Conservation (phyloP, 2,888 invertebrate species). For the Melieria crassipennis region DNA sequence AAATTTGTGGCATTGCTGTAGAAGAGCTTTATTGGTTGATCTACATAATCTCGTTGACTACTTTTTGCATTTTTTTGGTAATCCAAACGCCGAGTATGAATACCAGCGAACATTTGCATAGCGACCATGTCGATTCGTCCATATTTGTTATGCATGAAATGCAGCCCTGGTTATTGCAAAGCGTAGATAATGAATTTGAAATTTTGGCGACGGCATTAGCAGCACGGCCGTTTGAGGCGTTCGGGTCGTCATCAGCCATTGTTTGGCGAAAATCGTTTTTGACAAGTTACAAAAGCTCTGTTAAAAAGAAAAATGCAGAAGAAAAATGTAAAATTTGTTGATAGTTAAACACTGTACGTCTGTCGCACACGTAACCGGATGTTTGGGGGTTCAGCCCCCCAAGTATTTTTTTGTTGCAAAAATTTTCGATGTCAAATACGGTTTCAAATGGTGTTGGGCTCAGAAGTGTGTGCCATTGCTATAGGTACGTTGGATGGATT, state of each 20-base stretch:
- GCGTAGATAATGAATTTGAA: neutral
- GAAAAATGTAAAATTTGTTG: too few species aligned
- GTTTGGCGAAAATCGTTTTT: slow-evolving; percentile 16
- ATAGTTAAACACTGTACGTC: too few species aligned
- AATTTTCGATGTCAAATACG: too few species aligned
- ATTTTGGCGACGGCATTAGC: neutral
- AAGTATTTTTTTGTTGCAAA: too few species aligned
- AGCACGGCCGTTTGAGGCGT: neutral
- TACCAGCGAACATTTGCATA: slow-evolving; percentile 49
- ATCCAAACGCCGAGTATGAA: slow-evolving; percentile 53
- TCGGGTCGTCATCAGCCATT: neutral
- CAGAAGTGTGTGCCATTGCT: too few species aligned
- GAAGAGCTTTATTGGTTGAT: neutral
- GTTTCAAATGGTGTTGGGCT: too few species aligned
- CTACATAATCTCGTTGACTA: slow-evolving; percentile 50
- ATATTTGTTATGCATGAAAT: slow-evolving; percentile 2
- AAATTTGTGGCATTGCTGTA: neutral
- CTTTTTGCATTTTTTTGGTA: slow-evolving; percentile 48
- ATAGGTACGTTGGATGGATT: too few species aligned
- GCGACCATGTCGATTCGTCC: slow-evolving; percentile 42
- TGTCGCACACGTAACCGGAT: too few species aligned
- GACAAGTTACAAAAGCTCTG: too few species aligned
- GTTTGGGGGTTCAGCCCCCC: too few species aligned
- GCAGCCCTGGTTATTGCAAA: slow-evolving; percentile 13
- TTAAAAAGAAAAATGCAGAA: too few species aligned